Evolutionary conservation across 2,113 vertebrate species (phyloP).

Genomic region (Brienomyrus brachyistius): DNA sequence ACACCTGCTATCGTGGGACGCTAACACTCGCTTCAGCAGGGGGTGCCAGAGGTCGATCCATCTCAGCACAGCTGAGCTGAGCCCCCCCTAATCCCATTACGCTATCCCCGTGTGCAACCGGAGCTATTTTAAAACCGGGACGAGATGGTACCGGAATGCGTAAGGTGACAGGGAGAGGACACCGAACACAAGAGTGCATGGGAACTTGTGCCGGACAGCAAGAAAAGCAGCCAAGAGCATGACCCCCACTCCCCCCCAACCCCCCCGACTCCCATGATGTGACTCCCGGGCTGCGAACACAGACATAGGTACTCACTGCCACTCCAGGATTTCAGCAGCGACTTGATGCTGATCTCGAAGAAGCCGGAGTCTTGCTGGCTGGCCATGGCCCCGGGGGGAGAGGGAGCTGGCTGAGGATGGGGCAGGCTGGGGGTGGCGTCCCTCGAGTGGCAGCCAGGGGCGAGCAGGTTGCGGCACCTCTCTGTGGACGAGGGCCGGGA

Average conservation of each 20-base stretch:
- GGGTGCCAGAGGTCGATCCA: background rate
- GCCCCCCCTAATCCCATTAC: constrained; percentile 68
- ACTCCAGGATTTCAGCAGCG: constrained; percentile 96
- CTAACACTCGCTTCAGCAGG: no score
- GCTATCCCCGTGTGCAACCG: constrained; percentile 53
- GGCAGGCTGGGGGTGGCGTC: constrained; percentile 31
- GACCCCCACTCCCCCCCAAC: background rate
- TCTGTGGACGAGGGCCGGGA: constrained; percentile 66
- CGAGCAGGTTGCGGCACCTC: constrained; percentile 75
- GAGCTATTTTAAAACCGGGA: constrained; percentile 55
- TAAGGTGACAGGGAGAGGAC: constrained; percentile 25
- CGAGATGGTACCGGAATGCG: constrained; percentile 36
- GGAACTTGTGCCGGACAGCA: background rate
- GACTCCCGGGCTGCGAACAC: background rate
- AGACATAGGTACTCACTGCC: constrained; percentile 76
- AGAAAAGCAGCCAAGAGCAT: constrained; percentile 30
- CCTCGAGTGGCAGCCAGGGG: constrained; percentile 24
- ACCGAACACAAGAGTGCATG: background rate
- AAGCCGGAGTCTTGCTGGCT: constrained; percentile 97
- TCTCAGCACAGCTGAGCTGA: constrained; percentile 52
- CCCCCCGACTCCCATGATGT: background rate
- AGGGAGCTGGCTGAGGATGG: constrained; percentile 20
- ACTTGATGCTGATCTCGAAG: constrained; percentile 99
- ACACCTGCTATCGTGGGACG: background rate
- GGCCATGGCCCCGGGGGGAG: constrained; percentile 78